phyloP scores from a whole-genome alignment of 2,797 vertebrate species.

The Morelia viridis region DNA sequence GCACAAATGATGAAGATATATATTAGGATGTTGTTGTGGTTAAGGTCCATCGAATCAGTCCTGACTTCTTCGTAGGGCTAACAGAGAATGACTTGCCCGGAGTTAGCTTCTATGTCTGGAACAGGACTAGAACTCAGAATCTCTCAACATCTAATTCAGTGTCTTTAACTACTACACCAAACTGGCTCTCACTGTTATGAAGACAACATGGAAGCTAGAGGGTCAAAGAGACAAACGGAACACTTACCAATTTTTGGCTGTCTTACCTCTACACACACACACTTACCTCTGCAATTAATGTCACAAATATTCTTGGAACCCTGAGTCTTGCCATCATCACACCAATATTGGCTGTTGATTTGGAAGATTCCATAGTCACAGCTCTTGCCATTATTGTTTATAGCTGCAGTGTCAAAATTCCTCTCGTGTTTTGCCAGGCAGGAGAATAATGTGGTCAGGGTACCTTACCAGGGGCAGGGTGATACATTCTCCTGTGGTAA shows the following conservation, averaged over 20 bases:
- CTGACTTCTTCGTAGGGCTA: too few species aligned
- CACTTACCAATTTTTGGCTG: too few species aligned
- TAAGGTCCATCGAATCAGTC: too few species aligned
- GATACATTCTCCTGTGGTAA: too few species aligned
- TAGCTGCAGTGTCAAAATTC: not conserved
- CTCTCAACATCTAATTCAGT: too few species aligned
- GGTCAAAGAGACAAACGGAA: not conserved
- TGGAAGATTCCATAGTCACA: slow-evolving; percentile 46
- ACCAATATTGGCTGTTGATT: slow-evolving; percentile 52
- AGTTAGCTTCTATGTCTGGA: too few species aligned
- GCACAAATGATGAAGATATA: not conserved
- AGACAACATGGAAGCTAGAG: not conserved
- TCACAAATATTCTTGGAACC: slow-evolving; percentile 9
- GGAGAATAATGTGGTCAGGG: not conserved
- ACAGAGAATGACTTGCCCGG: too few species aligned
- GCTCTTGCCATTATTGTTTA: slow-evolving; percentile 30
- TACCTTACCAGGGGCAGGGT: not conserved
- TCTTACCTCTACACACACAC: too few species aligned
- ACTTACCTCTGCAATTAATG: slow-evolving; percentile 51
- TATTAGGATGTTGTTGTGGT: not conserved
- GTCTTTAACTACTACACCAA: too few species aligned
- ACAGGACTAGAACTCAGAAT: too few species aligned
- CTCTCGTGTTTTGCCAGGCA: slow-evolving; percentile 44
- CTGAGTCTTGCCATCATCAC: slow-evolving; percentile 20
- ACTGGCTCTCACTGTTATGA: too few species aligned